Percentiles rank a stretch among this genome's conserved stretches.
Conservation (phyloP, 2,888 invertebrate species). For the Caenorhabditis macrosperma region DNA sequence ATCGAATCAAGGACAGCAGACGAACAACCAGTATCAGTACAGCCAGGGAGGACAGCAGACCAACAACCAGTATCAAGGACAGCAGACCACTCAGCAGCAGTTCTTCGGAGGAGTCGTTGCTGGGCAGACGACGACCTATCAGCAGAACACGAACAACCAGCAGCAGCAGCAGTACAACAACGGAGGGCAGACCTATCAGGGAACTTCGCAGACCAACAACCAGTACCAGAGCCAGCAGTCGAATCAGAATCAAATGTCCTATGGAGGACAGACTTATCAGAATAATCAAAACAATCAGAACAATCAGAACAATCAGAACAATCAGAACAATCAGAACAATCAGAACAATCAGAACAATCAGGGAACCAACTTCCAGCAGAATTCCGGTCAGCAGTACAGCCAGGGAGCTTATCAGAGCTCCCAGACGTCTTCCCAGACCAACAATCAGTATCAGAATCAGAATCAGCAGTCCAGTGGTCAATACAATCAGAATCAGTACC, state of each 20-base stretch:
- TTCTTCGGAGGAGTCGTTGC: constrained; percentile 22
- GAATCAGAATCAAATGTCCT: not conserved
- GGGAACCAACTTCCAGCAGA: not conserved
- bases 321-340: constrained; percentile 10
- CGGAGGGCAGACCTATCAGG: constrained; percentile 1
- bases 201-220: not conserved
- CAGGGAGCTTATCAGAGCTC: constrained; percentile 6
- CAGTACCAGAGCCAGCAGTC: constrained; percentile 24
- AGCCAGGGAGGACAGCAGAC: constrained; percentile 11
- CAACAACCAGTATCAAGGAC: constrained; percentile 36
- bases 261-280: not conserved
- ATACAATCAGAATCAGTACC: constrained; percentile 9
- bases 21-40: constrained; percentile 28
- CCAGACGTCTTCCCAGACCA: not conserved
- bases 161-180: not conserved
- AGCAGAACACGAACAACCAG: not conserved
- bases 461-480: constrained; percentile 22
- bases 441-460: not conserved
- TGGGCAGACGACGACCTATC: constrained; percentile 14
- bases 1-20: not conserved
- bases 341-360: constrained; percentile 9
- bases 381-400: constrained; percentile 24
- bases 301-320: not conserved
- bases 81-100: constrained; percentile 7
- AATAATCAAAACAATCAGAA: too few species aligned